Conservation (phyloP, 2,888 invertebrate species). For the Pachycephus smyrnensis region DNA sequence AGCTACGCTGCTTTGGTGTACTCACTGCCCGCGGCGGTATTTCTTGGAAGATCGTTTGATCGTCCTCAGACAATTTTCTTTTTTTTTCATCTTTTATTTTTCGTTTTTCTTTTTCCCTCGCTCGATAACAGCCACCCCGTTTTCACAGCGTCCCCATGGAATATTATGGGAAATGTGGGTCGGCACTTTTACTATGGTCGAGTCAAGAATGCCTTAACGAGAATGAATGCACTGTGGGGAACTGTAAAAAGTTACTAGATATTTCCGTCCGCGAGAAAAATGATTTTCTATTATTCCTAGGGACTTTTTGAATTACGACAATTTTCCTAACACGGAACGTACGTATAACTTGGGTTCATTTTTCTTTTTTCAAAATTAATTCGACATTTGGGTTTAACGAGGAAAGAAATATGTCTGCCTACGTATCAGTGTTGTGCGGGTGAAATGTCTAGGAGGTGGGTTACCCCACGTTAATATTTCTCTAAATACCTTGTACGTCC, state of each 20-base stretch:
- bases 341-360: neutral
- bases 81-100: neutral
- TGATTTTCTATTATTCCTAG: neutral
- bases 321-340: neutral
- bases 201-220: neutral
- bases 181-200: neutral
- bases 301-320: neutral
- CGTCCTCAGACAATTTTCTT: neutral
- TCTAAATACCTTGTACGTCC: conserved; percentile 69
- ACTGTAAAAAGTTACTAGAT: conserved; percentile 1
- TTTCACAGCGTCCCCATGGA: neutral
- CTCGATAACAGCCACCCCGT: neutral
- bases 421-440: too few relatives aligned
- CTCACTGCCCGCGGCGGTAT: neutral
- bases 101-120: neutral
- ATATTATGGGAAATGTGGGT: neutral
- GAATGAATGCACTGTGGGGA: neutral
- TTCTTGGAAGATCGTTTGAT: neutral
- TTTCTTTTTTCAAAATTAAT: neutral
- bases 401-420: too few relatives aligned
- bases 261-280: neutral
- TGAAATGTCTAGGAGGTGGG: too few relatives aligned
- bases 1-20: neutral
- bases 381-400: neutral
- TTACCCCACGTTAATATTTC: too few relatives aligned